Conservation (phyloP, 1,140 invertebrate species). For the Berghia stephanieae region DNA sequence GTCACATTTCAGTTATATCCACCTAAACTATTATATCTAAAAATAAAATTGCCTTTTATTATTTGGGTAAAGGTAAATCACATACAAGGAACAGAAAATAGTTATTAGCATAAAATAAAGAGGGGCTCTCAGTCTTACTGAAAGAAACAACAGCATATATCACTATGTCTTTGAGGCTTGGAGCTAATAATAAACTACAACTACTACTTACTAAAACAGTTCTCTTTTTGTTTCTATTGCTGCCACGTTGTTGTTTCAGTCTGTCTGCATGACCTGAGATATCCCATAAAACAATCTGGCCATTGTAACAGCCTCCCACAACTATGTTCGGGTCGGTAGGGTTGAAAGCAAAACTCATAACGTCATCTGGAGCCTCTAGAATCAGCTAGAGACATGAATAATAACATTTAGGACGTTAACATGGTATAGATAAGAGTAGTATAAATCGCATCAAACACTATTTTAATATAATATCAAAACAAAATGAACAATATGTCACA, state of each 20-base stretch:
- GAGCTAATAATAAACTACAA: not conserved
- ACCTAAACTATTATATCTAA: too few relatives aligned
- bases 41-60: too few relatives aligned
- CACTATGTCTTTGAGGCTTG: not conserved
- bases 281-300: slow-evolving; percentile 70
- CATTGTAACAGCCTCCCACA: slow-evolving; percentile 69
- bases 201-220: slow-evolving; percentile 54
- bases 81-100: slow-evolving; percentile 2
- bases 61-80: too few relatives aligned
- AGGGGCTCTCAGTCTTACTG: too few relatives aligned
- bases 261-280: slow-evolving; percentile 63
- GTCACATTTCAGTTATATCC: too few relatives aligned
- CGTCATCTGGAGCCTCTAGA: slow-evolving; percentile 68
- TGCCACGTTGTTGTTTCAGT: slow-evolving; percentile 59
- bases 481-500: too few relatives aligned
- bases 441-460: too few relatives aligned
- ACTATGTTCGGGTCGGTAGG: slow-evolving; percentile 67
- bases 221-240: slow-evolving; percentile 56
- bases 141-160: too few relatives aligned
- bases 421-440: too few relatives aligned
- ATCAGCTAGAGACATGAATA: slow-evolving; percentile 59
- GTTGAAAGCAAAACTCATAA: slow-evolving; percentile 67
- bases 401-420: not conserved
- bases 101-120: not conserved
- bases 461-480: too few relatives aligned